A percentile compares a stretch with the other conserved stretches of the same genome.
Conservation (phyloP, 2,888 invertebrate species). For the Cylindroiulus punctatus region DNA sequence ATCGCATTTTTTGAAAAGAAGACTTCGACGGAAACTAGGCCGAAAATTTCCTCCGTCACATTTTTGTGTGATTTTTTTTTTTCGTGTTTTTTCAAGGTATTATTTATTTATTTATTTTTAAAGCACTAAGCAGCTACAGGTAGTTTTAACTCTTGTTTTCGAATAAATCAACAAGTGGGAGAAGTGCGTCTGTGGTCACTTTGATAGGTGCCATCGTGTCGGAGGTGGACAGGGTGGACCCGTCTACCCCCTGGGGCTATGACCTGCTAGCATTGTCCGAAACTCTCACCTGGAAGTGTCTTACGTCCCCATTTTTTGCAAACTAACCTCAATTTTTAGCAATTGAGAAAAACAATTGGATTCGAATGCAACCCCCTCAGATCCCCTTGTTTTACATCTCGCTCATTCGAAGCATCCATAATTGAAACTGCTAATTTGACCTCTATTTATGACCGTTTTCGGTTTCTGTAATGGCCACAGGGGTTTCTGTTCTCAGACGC, state of each 20-base stretch:
- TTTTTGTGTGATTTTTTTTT: constrained; percentile 11
- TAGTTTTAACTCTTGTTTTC: background rate
- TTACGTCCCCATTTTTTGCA: constrained; percentile 11
- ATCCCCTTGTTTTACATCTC: background rate
- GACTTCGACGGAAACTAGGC: constrained; percentile 31
- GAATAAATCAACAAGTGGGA: background rate
- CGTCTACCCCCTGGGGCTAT: background rate
- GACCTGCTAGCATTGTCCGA: constrained; percentile 32
- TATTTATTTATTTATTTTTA: background rate
- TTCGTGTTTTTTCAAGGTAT: background rate
- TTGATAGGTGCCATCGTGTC: constrained; percentile 11
- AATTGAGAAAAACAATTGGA: constrained; percentile 45
- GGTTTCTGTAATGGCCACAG: constrained; percentile 16
- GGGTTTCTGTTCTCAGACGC: background rate
- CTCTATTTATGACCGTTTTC: constrained; percentile 24
- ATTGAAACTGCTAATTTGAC: constrained; percentile 28
- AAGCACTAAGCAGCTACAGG: background rate
- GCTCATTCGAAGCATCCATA: constrained; percentile 36
- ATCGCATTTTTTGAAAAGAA: background rate
- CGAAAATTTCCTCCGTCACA: constrained; percentile 22
- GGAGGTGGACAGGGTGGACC: too few relatives aligned
- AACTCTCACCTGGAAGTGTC: constrained; percentile 46
- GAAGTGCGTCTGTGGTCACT: background rate
- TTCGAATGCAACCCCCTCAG: background rate
- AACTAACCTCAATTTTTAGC: constrained; percentile 39